phyloP scores from a whole-genome alignment of 2,113 vertebrate genomes.

The Mormoops blainvillei region DNA sequence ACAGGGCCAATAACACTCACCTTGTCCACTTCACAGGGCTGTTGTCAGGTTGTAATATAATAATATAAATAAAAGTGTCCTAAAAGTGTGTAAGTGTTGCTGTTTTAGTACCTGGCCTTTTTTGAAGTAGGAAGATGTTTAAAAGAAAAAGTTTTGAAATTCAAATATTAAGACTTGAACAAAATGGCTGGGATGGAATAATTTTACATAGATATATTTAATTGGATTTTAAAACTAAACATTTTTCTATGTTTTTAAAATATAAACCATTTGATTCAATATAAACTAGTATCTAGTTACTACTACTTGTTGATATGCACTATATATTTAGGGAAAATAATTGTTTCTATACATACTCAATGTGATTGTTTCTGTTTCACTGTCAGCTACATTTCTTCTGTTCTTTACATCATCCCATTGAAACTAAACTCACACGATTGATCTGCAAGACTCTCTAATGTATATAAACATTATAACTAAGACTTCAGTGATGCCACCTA shows the following conservation, averaged over 20 bases:
- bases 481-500: neutral
- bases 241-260: neutral
- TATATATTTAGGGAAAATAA: neutral
- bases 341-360: neutral
- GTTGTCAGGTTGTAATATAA: neutral
- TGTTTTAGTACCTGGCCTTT: neutral
- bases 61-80: neutral
- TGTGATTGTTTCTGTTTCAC: neutral
- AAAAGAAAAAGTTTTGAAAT: conserved; percentile 28
- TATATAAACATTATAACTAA: neutral
- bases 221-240: neutral
- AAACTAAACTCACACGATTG: neutral
- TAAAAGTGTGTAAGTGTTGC: neutral
- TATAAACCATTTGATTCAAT: neutral
- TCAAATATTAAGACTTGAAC: neutral
- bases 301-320: neutral
- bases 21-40: neutral
- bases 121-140: neutral
- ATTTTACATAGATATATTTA: neutral
- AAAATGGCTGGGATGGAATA: neutral
- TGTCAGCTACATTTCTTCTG: neutral
- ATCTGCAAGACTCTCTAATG: neutral
- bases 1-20: neutral
- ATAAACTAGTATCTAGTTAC: neutral
- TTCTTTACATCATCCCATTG: neutral